Base-by-base conservation (phyloP, 2,888 invertebrate genomes). In the Pseudococcus longispinus region DNA sequence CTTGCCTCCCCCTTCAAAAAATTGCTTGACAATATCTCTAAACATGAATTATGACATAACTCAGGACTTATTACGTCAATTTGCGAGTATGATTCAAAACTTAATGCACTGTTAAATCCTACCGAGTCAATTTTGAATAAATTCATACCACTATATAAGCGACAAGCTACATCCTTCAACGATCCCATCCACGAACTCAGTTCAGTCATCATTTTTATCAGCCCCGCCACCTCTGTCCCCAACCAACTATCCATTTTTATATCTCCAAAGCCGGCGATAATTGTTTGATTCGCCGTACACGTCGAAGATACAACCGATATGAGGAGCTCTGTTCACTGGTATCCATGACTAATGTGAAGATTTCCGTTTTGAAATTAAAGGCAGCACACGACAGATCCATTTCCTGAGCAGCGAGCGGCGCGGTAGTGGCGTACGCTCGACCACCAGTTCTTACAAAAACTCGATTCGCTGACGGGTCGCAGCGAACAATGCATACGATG, bases 271-370 rank as follows among this genome's bases (percentile, higher is more conserved):
- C 29, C 32, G 29, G 42, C 65, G 84, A 84, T 84, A 84, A 84
- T 84, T 84, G 84, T 84, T 84, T 65, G 84, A 84, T 84, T 84
- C 84, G 84, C 42, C 11, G 84, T 80, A 20, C 42, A 74, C 74
- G 23, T 37, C 83, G 84, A 84, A 65, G 65, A 65, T 80, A 32
- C 42, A 37, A 20, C 20, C 77, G 37, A 80, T 80, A 42, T 80
- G 77, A 42, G 29, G 23, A 46, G 82, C 23, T 37, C 2, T 51
- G 8, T 84, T 84, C 84, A 42, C 60, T 44, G 74, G 65, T 29
- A 29, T 85, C 77, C 77, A 55, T 86, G 86, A 86, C 86, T 86
- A 86, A 86, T 86, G 86, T 55, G 86, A 86, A 86, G 80, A 86
- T 86, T 86, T 86, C 86, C 86, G 86, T 80, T 86, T 80, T 51